Evolutionary conservation across 2,113 vertebrate species (phyloP).

Genomic region (Octodon degus): DNA sequence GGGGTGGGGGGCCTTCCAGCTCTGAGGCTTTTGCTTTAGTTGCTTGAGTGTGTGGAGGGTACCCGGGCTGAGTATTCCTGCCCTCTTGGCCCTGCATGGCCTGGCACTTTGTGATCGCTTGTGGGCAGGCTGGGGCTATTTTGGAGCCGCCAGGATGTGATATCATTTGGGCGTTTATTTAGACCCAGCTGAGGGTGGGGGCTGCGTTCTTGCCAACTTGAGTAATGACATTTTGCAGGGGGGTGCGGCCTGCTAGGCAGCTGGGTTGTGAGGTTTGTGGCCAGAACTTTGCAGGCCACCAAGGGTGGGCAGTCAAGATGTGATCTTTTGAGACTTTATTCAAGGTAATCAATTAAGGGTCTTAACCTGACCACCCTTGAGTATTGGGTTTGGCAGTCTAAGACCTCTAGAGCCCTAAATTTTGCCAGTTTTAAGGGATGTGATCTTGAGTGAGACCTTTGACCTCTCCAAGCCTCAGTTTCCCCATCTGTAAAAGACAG

Average conservation of each 20-base stretch:
- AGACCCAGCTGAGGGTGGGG: slow-evolving; percentile 66
- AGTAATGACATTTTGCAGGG: slow-evolving; percentile 79
- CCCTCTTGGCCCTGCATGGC: slow-evolving; percentile 79
- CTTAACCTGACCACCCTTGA: not conserved
- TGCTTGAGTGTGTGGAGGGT: slow-evolving; percentile 74
- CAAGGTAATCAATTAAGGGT: not conserved
- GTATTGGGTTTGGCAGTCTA: not conserved
- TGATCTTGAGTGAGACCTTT: slow-evolving; percentile 49
- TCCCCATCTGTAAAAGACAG: slow-evolving; percentile 30
- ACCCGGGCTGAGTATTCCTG: slow-evolving; percentile 63
- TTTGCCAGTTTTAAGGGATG: not conserved
- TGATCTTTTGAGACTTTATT: not conserved
- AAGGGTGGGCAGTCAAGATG: slow-evolving; percentile 10
- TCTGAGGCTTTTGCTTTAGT: slow-evolving; percentile 80
- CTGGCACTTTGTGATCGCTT: slow-evolving; percentile 80
- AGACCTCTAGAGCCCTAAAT: not conserved
- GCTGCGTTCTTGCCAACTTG: slow-evolving; percentile 77
- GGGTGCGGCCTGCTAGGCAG: slow-evolving; percentile 60
- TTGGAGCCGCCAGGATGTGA: slow-evolving; percentile 81
- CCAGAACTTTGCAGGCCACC: slow-evolving; percentile 55
- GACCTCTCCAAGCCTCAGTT: slow-evolving; percentile 16
- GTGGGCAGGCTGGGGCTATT: slow-evolving; percentile 79
- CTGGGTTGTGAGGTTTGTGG: slow-evolving; percentile 35
- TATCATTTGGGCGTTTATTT: slow-evolving; percentile 82
- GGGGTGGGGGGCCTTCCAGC: slow-evolving; percentile 70